A percentile compares a stretch with the other conserved stretches of the same genome.
These are phyloP conservation scores for Sacculina carcini DNA, from an alignment of 2,888 invertebrate species.

Conservation along the genomic window DNA sequence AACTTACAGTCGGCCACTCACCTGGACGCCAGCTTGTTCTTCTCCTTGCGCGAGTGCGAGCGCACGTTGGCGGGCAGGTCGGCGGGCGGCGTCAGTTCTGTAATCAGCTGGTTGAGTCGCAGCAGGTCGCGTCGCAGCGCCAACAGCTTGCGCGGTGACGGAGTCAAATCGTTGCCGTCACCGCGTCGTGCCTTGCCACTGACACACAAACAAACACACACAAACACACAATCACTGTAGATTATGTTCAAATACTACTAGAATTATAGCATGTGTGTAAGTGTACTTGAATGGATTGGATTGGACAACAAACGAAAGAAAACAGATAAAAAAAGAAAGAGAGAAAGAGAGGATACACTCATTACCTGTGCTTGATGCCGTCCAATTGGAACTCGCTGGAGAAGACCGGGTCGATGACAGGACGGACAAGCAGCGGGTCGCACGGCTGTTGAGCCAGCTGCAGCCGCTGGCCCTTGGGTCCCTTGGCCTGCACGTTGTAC, in stretches of 20 bases:
- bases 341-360: conserved; percentile 9
- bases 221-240: neutral
- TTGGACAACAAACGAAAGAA: neutral
- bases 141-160: conserved; percentile 71
- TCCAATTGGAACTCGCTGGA: conserved; percentile 69
- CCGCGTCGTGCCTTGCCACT: conserved; percentile 81
- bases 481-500: conserved; percentile 92
- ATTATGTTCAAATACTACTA: too few species aligned
- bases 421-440: conserved; percentile 72
- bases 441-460: conserved; percentile 56
- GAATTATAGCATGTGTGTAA: too few species aligned
- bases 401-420: conserved; percentile 83
- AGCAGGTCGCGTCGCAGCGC: conserved; percentile 75
- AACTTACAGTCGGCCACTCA: too few species aligned
- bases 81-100: conserved; percentile 83
- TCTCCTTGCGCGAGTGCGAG: conserved; percentile 84
- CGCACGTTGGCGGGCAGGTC: conserved; percentile 68
- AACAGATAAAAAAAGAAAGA: neutral
- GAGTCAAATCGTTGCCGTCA: conserved; percentile 88
- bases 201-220: conserved; percentile 7
- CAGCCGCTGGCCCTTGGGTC: conserved; percentile 76
- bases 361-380: conserved; percentile 61
- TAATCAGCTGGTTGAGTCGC: conserved; percentile 66
- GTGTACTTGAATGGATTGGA: neutral
- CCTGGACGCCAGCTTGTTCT: conserved; percentile 83